Percentiles rank a stretch among this genome's conserved stretches.
phyloP scores from a whole-genome alignment of 1,140 invertebrate genomes.

The Anastrepha ludens region DNA sequence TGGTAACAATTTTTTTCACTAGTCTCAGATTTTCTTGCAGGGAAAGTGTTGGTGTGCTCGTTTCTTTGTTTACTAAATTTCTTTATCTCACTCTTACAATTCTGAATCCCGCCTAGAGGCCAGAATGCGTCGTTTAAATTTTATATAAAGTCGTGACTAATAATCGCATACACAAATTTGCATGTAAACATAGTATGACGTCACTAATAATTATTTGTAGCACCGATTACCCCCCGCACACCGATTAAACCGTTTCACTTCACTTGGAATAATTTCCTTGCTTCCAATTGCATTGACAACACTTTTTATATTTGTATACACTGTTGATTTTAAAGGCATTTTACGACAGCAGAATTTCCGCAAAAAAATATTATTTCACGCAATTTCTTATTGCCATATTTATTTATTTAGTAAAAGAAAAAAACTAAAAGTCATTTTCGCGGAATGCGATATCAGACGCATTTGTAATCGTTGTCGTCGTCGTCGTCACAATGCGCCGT shows the following conservation, averaged over 20 bases:
- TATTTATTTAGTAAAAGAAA: too few relatives aligned
- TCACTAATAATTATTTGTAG: slow-evolving; percentile 39
- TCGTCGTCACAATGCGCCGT: slow-evolving; percentile 7
- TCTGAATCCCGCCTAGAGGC: background rate
- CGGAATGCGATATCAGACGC: background rate
- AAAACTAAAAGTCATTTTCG: background rate
- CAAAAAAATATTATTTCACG: background rate
- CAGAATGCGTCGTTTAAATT: background rate
- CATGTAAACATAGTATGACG: background rate
- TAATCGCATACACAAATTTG: background rate
- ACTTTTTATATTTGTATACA: background rate
- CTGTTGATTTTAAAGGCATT: too few relatives aligned
- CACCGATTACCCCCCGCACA: background rate
- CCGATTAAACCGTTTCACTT: background rate
- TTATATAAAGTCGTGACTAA: background rate
- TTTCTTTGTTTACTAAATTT: background rate
- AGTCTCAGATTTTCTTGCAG: too few relatives aligned
- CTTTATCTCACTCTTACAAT: slow-evolving; percentile 15
- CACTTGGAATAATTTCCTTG: background rate
- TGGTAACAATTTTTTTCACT: too few relatives aligned
- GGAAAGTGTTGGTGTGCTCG: background rate
- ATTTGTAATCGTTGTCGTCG: background rate
- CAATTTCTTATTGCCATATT: background rate
- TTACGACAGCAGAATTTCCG: background rate
- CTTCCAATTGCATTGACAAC: background rate